Evolutionary conservation across 2,113 vertebrate species (phyloP), one percentile per base, ranked within the genome.

Genomic region (Galeopterus variegatus): DNA sequence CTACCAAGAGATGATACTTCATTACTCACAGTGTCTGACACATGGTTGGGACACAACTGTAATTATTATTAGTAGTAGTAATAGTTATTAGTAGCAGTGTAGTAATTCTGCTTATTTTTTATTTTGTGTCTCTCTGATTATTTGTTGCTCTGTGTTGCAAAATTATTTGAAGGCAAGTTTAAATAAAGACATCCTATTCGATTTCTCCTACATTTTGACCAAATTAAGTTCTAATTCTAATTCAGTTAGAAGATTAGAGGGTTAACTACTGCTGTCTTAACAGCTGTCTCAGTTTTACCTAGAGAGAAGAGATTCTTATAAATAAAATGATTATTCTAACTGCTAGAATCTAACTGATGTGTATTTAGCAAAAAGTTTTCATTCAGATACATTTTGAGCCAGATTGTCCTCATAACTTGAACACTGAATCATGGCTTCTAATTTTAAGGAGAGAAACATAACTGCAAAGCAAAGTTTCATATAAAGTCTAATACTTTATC

Each of bases 161-260:
- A 93, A 67, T 81, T 95, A 87, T 28, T n/a, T 90, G 19, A 21
- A n/a, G n/a, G 10, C 13, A 75, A 69, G 36, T 72, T 95, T 75
- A 80, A 91, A 72, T 36, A n/a, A 89, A 67, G 45, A 4, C 5
- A 62, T 2, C 41, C 18, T 88, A 15, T 85, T 58, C 18, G 62
- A 41, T 79, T 73, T 81, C 11, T 89, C 60, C 23, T 81, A 11
- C 79, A 67, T 77, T 75, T 18, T 41, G 9, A 75, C 8, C 10
- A 65, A 58, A 64, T 9, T 70, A 86, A 88, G 5, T 64, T 85
- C 24, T 84, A 83, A 28, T 52, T 88, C 45, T 72, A 84, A 62
- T 19, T 2, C 45, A 54, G 1, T 41, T 62, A 17, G 24, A 81
- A 48, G 62, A 64, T 8, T 6, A 86, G 15, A n/a, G 21, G 5